Conservation (phyloP, 2,888 invertebrate species). For the Cybosia mesomella region DNA sequence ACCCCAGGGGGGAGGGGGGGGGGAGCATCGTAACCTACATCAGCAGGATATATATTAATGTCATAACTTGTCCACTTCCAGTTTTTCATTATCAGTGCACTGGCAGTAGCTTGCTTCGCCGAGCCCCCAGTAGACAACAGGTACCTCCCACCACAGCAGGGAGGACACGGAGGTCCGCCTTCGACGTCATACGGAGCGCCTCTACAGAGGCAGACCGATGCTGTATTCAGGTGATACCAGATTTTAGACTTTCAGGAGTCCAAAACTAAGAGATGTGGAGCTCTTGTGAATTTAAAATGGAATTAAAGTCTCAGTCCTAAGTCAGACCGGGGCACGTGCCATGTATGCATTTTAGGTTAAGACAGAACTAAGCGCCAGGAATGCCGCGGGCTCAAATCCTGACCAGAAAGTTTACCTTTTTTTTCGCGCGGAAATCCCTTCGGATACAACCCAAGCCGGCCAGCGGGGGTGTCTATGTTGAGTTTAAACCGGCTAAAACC, state of each 20-base stretch:
- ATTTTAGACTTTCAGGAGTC: not conserved
- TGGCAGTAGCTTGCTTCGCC: constrained; percentile 63
- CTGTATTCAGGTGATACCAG: constrained; percentile 66
- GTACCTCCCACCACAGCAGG: constrained; percentile 74
- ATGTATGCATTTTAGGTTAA: no score
- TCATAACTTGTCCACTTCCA: constrained; percentile 50
- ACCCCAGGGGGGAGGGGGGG: no score
- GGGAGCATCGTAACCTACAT: not conserved
- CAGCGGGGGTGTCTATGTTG: no score
- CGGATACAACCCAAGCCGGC: no score
- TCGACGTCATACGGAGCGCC: constrained; percentile 71
- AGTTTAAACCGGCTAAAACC: no score
- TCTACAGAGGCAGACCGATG: constrained; percentile 67
- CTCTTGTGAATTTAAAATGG: not conserved
- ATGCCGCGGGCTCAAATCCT: no score
- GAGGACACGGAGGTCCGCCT: constrained; percentile 60
- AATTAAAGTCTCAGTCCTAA: no score
- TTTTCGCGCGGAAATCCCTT: no score
- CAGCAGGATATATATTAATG: not conserved
- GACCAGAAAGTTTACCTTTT: no score
- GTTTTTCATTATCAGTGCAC: constrained; percentile 59
- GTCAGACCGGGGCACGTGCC: no score
- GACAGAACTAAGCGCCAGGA: no score
- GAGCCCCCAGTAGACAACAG: constrained; percentile 78
- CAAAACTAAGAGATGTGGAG: not conserved